Evolutionary conservation across 2,888 invertebrate species (phyloP).

Genomic region (Heliconius aoede): DNA sequence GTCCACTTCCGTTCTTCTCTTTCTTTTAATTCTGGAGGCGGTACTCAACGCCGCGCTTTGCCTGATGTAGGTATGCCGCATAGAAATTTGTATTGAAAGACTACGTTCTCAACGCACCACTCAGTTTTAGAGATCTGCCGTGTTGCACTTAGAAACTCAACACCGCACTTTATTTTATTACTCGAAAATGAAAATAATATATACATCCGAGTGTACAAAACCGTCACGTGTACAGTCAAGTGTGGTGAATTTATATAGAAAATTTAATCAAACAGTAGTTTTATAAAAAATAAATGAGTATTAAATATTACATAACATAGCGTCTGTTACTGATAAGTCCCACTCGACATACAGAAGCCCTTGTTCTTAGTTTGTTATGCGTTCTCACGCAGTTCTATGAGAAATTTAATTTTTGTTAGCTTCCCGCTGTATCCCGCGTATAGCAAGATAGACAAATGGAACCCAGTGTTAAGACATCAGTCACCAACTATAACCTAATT

Average conservation of each 20-base stretch:
- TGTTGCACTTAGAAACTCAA: too few relatives aligned
- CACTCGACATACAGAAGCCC: constrained; percentile 39
- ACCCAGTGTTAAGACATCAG: neutral
- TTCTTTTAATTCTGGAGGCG: too few relatives aligned
- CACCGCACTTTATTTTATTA: too few relatives aligned
- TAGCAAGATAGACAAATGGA: neutral
- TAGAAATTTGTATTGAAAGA: too few relatives aligned
- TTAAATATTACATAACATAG: neutral
- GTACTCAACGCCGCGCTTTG: too few relatives aligned
- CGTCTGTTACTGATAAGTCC: constrained; percentile 34
- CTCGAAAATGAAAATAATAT: too few relatives aligned
- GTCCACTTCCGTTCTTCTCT: too few relatives aligned
- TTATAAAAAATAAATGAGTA: neutral
- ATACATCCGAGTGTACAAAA: neutral
- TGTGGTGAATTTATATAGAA: neutral
- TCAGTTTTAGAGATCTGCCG: too few relatives aligned
- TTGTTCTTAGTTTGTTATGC: constrained; percentile 34
- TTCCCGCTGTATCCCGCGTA: neutral
- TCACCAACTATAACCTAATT: too few relatives aligned
- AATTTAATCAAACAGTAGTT: neutral
- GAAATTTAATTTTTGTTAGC: neutral
- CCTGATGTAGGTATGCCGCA: too few relatives aligned
- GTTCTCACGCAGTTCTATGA: constrained; percentile 36
- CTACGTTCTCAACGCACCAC: too few relatives aligned
- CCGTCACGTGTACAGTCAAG: neutral